phyloP scores from a whole-genome alignment of 2,113 vertebrate genomes.

The Pelvicachromis taeniatus region DNA sequence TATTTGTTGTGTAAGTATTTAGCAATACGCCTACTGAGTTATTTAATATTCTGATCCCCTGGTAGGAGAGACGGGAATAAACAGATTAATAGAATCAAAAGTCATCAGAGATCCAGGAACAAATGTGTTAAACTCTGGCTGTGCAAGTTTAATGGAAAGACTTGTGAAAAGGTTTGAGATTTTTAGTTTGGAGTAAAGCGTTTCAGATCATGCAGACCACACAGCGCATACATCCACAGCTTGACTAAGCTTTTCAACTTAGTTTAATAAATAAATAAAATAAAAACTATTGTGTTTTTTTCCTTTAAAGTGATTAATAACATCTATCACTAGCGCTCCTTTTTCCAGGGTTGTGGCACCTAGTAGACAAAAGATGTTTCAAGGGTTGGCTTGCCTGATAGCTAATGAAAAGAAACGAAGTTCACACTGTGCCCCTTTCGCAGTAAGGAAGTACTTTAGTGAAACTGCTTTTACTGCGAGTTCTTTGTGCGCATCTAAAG shows the following conservation, averaged over 20 bases:
- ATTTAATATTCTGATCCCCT: not conserved
- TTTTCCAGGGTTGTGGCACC: slow-evolving; percentile 14
- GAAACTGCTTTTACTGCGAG: slow-evolving; percentile 42
- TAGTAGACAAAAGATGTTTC: not conserved
- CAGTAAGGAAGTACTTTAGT: slow-evolving; percentile 54
- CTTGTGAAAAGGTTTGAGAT: not conserved
- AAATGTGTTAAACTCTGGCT: not conserved
- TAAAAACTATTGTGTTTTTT: not conserved
- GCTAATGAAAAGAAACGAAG: slow-evolving; percentile 39
- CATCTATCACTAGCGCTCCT: not conserved
- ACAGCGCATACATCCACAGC: not conserved
- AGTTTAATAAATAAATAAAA: no score
- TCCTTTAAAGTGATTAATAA: not conserved
- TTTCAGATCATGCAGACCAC: not conserved
- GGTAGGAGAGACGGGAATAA: not conserved
- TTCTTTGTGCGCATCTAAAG: slow-evolving; percentile 52
- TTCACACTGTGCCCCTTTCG: slow-evolving; percentile 33
- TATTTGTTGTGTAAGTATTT: not conserved
- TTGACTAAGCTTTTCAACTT: not conserved
- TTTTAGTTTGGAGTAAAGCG: not conserved
- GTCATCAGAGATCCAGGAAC: not conserved
- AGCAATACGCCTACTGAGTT: not conserved
- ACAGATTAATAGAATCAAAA: not conserved
- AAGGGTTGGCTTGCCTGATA: not conserved
- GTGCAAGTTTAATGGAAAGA: not conserved